Percentiles rank a stretch among this genome's conserved stretches.
Evolutionary conservation across 2,797 vertebrate species (phyloP).

Genomic region (Enteromius mattozi): DNA sequence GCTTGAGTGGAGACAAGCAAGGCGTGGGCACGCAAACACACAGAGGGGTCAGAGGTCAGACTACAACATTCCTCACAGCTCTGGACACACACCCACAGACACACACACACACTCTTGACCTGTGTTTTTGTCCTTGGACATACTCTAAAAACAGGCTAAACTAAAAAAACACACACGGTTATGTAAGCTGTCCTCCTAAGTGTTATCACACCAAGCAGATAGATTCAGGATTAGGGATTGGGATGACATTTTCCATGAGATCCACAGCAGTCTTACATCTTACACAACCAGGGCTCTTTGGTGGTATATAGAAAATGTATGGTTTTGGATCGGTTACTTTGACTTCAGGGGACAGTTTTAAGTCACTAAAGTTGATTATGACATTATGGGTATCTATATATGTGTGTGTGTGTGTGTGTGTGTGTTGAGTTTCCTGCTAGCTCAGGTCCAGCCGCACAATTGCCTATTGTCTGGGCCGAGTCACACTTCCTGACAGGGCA

Average conservation of each 20-base stretch:
- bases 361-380: constrained; percentile 16
- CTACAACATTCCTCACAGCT: constrained; percentile 52
- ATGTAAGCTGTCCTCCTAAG: constrained; percentile 55
- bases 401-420: constrained; percentile 46
- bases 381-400: constrained; percentile 9
- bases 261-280: not conserved
- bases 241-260: not conserved
- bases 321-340: not conserved
- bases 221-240: constrained; percentile 55
- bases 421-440: constrained; percentile 73
- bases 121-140: constrained; percentile 51
- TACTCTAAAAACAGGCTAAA: constrained; percentile 57
- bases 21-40: constrained; percentile 50
- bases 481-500: constrained; percentile 78
- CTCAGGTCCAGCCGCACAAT: constrained; percentile 75
- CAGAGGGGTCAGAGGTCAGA: constrained; percentile 49
- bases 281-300: constrained; percentile 2
- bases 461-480: constrained; percentile 80
- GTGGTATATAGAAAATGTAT: not conserved
- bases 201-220: constrained; percentile 62
- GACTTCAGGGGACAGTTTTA: not conserved
- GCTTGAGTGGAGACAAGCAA: constrained; percentile 34
- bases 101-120: constrained; percentile 51
- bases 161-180: constrained; percentile 66
- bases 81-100: constrained; percentile 44